Conservation (phyloP, 2,113 vertebrate genomes). For the Aphelocoma coerulescens region DNA sequence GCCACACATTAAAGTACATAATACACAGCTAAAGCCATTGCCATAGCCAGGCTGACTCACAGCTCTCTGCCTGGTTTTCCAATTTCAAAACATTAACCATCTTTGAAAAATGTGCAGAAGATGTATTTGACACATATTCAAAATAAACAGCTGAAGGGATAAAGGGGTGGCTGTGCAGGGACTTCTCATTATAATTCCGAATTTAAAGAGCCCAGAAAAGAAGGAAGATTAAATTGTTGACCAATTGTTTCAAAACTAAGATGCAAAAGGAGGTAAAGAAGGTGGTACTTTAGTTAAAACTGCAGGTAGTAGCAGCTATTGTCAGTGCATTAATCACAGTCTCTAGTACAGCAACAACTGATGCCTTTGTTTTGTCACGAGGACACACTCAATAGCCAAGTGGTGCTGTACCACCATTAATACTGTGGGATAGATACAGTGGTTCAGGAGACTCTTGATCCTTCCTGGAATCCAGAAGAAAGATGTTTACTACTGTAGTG, state of each 20-base stretch:
- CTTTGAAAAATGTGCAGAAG: neutral
- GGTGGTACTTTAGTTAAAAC: neutral
- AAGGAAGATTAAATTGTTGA: neutral
- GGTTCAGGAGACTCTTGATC: neutral
- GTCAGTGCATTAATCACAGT: neutral
- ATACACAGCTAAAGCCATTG: neutral
- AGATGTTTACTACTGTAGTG: neutral
- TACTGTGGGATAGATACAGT: neutral
- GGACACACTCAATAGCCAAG: neutral
- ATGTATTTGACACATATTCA: neutral
- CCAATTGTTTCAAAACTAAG: neutral
- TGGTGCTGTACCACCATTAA: neutral
- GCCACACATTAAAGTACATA: neutral
- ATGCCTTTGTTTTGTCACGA: neutral
- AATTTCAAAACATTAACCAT: neutral
- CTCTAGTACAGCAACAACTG: neutral
- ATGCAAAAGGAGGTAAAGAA: neutral
- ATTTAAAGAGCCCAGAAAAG: neutral
- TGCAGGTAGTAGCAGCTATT: neutral
- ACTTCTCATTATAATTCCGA: neutral
- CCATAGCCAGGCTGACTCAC: neutral
- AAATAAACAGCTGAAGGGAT: neutral
- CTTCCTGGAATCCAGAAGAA: neutral
- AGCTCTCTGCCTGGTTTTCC: neutral
- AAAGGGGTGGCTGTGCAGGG: neutral